Evolutionary conservation across 2,888 invertebrate species (phyloP).

Genomic region (Galerucella calmariensis): DNA sequence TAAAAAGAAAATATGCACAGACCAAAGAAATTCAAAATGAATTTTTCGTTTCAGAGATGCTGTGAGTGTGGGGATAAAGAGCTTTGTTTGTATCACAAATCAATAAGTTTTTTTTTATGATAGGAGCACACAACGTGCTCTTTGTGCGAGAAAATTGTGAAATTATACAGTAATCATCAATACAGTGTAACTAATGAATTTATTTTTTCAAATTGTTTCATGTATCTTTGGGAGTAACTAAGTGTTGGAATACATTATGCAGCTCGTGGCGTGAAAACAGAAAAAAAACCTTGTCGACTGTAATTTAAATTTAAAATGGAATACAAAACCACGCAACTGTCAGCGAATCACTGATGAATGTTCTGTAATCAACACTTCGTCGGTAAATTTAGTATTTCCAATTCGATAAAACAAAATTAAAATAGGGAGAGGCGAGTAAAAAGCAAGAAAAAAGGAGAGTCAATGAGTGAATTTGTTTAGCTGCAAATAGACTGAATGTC

Average conservation of each 20-base stretch:
- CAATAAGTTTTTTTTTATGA: background rate
- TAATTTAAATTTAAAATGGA: background rate
- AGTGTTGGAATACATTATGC: background rate
- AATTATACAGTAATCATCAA: no score
- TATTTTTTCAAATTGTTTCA: background rate
- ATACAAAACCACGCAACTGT: slow-evolving; percentile 8
- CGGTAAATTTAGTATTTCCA: slow-evolving; percentile 8
- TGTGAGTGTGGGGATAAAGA: background rate
- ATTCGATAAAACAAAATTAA: slow-evolving; percentile 10
- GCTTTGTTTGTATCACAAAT: background rate
- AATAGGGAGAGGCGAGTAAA: background rate
- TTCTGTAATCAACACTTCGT: slow-evolving; percentile 13
- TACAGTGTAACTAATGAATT: no score
- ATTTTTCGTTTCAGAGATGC: background rate
- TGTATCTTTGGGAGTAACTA: background rate
- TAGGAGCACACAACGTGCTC: background rate
- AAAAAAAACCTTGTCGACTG: background rate
- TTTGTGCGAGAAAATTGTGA: no score
- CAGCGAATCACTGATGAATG: slow-evolving; percentile 12
- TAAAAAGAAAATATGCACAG: background rate
- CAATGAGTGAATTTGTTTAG: background rate
- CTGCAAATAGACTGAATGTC: background rate
- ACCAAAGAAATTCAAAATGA: slow-evolving; percentile 1
- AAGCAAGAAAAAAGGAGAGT: background rate
- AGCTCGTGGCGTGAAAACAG: background rate